Base-by-base conservation (phyloP, 2,888 invertebrate species). In the Panzeria rudis region DNA sequence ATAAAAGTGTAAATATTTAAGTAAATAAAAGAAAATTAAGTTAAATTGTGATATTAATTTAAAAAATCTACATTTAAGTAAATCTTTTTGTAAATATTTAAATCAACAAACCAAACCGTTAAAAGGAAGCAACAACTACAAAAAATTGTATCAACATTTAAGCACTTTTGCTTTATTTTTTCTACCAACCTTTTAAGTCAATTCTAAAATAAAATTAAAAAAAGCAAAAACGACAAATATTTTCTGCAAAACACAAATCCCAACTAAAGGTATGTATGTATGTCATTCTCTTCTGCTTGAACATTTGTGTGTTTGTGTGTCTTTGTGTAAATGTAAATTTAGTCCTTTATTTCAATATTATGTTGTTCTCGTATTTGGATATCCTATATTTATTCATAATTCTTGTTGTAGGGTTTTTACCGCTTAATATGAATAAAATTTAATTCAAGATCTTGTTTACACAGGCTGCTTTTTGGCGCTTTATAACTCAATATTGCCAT, bases 31-130 rank as follows among this genome's bases (percentile, higher is more conserved):
- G 61, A 62, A 35, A 56, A 66, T 35, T 59, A 41, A 72, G 59
- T 68, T 73, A 62, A 50, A 76, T 83, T 86, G 86, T 86, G 86
- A 86, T 86, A 86, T 86, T 86, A 86, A 80, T 76, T 86, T 76
- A 83, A 82, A 54, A 75, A 79, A 6, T 75, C 38, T 78, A 78
- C 69, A 59, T 85, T 73, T 82, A 81, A 86, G 79, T 79, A 47
- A 47, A 54, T 68, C 20, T 66, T 76, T 66, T 73, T 81, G 64
- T 72, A 72, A 64, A 72, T 85, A 78, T 64, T 73, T 56, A 75
- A 76, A 64, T n/a, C 54, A 59, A 54, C 25, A 66, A 44, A 62
- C 35, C 50, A 35, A 61, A 35, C 32, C 50, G 25, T 76, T 73
- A n/a, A 47, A 66, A 54, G 7, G 13, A 44, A 38, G 41, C 41